Evolutionary conservation across 2,797 vertebrate genomes (phyloP).

Genomic region (Clangula hyemalis): DNA sequence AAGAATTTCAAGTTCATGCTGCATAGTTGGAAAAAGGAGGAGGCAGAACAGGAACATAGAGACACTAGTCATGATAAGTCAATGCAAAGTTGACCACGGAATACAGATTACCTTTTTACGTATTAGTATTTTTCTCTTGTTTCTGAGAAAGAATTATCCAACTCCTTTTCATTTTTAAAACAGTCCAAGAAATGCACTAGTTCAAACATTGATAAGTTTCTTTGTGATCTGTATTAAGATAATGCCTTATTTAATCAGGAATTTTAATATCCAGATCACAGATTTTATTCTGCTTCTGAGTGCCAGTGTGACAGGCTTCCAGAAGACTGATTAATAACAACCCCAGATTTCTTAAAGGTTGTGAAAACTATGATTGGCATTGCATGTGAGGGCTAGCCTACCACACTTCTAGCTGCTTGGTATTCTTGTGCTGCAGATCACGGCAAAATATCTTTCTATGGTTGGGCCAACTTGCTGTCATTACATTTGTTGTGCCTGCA

Average conservation of each 20-base stretch:
- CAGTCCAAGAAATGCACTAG: background rate
- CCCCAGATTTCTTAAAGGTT: background rate
- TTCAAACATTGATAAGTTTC: background rate
- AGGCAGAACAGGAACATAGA: background rate
- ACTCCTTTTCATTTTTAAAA: background rate
- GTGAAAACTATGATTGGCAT: accelerated
- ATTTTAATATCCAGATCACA: background rate
- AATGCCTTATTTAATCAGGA: background rate
- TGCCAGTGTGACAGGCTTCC: background rate
- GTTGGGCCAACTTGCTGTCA: background rate
- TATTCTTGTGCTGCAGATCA: background rate
- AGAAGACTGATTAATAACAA: background rate
- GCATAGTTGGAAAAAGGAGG: background rate
- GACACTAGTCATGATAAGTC: background rate
- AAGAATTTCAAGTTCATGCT: background rate
- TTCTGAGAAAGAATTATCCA: background rate
- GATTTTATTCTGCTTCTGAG: background rate
- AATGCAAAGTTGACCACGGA: background rate
- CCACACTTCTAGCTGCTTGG: background rate
- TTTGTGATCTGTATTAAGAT: background rate
- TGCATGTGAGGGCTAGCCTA: background rate
- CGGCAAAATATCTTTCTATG: background rate
- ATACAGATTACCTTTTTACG: background rate
- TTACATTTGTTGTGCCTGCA: background rate
- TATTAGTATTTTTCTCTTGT: background rate